Percentiles rank a stretch among this genome's conserved stretches.
Evolutionary conservation across 1,140 invertebrate genomes (phyloP).

Genomic region (Steinernema khuongi): DNA sequence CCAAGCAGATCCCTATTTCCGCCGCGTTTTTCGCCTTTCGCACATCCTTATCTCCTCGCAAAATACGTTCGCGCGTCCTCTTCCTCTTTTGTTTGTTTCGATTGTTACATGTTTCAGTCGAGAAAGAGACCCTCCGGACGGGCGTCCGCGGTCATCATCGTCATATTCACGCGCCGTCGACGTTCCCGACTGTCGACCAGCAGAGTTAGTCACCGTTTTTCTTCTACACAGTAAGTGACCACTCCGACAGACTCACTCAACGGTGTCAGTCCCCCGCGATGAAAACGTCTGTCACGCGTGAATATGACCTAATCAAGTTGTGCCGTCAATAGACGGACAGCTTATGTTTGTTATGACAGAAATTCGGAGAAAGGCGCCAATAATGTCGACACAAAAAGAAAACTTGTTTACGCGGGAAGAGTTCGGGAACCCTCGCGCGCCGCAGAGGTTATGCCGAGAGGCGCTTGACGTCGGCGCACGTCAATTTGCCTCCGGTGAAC

Average conservation of each 20-base stretch:
- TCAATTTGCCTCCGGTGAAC: background rate
- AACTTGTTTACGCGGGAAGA: background rate
- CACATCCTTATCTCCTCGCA: background rate
- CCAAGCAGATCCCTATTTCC: conserved; percentile 2
- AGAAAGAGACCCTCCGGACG: background rate
- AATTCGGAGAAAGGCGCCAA: background rate
- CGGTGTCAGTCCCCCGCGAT: no score
- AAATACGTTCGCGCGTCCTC: background rate
- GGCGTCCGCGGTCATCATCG: no score
- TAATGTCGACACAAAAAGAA: no score
- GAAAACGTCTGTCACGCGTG: background rate
- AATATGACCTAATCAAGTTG: no score
- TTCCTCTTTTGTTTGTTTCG: conserved; percentile 6
- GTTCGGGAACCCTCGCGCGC: no score
- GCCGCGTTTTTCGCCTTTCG: background rate
- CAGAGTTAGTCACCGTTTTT: background rate
- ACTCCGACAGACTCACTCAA: no score
- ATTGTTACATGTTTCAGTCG: conserved; percentile 4
- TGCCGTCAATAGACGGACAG: no score
- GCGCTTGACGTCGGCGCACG: background rate
- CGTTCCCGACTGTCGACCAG: background rate
- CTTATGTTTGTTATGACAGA: background rate
- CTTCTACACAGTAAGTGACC: no score
- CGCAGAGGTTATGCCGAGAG: no score
- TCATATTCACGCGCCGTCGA: background rate